These are phyloP conservation scores for Gymnorhina tibicen DNA, from an alignment of 2,113 vertebrate genomes.

Conservation along the genomic window DNA sequence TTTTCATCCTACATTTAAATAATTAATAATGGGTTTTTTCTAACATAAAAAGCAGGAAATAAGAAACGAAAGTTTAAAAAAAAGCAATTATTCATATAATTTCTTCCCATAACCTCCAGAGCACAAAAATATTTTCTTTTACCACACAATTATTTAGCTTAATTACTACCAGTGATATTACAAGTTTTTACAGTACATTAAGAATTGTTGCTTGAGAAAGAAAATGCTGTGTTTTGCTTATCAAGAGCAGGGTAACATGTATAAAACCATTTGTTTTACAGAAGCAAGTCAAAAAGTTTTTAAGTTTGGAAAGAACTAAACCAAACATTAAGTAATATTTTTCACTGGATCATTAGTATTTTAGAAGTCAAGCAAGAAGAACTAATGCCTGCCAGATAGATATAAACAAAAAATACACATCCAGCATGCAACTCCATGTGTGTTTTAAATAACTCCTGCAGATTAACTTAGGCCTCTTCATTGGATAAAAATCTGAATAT, in stretches of 20 bases:
- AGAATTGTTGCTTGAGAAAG: background rate
- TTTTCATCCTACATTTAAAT: background rate
- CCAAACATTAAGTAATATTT: background rate
- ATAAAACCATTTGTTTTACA: background rate
- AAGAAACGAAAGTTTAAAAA: background rate
- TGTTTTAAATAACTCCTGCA: background rate
- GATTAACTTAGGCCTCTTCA: background rate
- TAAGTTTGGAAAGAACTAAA: background rate
- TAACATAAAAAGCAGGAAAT: background rate
- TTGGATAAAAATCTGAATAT: background rate
- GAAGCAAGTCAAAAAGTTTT: background rate
- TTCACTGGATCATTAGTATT: background rate
- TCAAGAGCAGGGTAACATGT: background rate
- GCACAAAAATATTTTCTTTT: background rate
- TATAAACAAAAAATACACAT: background rate
- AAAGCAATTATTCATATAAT: background rate
- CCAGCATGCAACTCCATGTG: accelerated
- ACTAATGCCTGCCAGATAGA: background rate
- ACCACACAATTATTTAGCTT: background rate
- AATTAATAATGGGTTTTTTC: background rate
- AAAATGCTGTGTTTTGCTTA: background rate
- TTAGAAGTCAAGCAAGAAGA: background rate
- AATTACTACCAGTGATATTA: background rate
- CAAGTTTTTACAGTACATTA: background rate
- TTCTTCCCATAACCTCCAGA: background rate